These are phyloP conservation scores for Corythornis madagascariensis DNA, from an alignment of 2,113 vertebrate genomes.

Conservation along the genomic window DNA sequence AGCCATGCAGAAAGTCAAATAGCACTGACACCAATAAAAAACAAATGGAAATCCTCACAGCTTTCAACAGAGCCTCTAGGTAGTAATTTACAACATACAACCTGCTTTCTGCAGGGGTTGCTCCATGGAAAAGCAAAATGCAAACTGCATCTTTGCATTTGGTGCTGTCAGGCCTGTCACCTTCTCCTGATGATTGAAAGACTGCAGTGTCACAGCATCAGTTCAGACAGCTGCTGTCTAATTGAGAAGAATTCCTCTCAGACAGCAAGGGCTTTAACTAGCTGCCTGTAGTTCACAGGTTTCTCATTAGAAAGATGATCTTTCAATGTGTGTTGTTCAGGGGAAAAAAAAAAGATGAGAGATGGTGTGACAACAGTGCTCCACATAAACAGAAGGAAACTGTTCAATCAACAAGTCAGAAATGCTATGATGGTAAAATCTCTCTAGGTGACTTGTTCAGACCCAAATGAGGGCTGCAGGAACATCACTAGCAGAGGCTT, in stretches of 20 bases:
- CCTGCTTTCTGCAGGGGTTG: background rate
- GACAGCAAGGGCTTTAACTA: background rate
- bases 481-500: background rate
- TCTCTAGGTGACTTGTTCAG: background rate
- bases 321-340: background rate
- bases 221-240: conserved; percentile 13
- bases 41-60: background rate
- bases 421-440: background rate
- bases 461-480: background rate
- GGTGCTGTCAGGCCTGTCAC: conserved; percentile 24
- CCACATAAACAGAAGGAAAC: conserved; percentile 11
- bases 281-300: background rate
- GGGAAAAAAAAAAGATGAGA: background rate
- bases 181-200: background rate
- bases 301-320: background rate
- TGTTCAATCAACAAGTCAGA: background rate
- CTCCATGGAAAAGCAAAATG: background rate
- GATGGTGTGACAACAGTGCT: background rate
- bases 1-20: background rate
- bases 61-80: background rate
- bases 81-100: background rate
- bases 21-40: background rate
- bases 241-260: conserved; percentile 29
- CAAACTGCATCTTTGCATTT: background rate
- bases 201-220: background rate